Conservation (phyloP, 2,888 invertebrate genomes). For the Brenthis hecate region DNA sequence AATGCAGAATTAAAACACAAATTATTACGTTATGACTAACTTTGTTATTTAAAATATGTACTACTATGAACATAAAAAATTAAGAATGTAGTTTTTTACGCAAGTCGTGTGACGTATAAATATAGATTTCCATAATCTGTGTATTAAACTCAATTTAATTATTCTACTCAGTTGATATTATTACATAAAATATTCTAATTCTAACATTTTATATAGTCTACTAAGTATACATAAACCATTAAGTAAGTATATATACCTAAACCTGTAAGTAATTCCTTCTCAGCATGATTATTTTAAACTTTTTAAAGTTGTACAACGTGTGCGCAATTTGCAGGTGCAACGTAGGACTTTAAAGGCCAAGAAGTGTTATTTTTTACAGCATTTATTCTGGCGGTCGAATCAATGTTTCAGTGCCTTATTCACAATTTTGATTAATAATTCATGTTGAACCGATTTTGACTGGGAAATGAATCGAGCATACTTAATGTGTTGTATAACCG, state of each 20-base stretch:
- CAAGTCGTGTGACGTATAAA: too few relatives aligned
- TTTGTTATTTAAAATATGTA: neutral
- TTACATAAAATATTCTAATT: too few relatives aligned
- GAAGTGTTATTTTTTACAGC: slow-evolving; percentile 29
- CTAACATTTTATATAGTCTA: too few relatives aligned
- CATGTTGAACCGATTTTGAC: slow-evolving; percentile 39
- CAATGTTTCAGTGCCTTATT: slow-evolving; percentile 39
- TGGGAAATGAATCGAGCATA: slow-evolving; percentile 33
- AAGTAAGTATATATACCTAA: neutral
- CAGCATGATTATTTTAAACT: neutral
- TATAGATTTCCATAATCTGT: too few relatives aligned
- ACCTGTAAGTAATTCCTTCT: neutral
- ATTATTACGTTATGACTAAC: slow-evolving; percentile 1
- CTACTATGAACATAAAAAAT: neutral
- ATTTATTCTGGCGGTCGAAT: slow-evolving; percentile 40
- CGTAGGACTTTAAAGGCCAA: slow-evolving; percentile 6
- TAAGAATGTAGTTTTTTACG: neutral
- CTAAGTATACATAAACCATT: neutral
- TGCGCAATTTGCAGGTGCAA: slow-evolving; percentile 15
- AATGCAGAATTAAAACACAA: neutral
- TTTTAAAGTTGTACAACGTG: slow-evolving; percentile 5
- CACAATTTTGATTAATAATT: slow-evolving; percentile 39
- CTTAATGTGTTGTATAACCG: slow-evolving; percentile 23
- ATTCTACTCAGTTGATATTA: too few relatives aligned
- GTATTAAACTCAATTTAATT: too few relatives aligned